Evolutionary conservation across 2,113 vertebrate genomes (phyloP), one percentile per base, ranked within the genome.

Genomic region (Orthonyx spaldingii): DNA sequence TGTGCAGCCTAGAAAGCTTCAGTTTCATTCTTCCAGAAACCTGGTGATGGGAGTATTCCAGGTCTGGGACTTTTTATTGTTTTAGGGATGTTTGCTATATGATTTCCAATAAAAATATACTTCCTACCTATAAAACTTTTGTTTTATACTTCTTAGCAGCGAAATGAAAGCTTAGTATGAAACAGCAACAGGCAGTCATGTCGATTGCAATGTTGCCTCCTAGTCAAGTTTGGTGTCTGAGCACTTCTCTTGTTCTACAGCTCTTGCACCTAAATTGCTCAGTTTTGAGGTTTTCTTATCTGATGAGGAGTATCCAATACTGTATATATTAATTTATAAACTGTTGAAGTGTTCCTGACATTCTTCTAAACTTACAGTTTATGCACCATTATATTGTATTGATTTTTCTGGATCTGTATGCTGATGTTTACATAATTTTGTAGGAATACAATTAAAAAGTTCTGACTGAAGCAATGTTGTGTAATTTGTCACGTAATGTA

Each of bases 401-500:
- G 95, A 92, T 78, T 82, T 94, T 76, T 94, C 64, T 61, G 92
- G 91, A 83, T 84, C 93, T 88, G 87, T 95, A 75, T 97, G 92
- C 94, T 97, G 71, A 93, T 94, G 87, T 96, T 97, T 97, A 96
- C 89, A 95, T 94, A 91, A 95, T 96, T 96, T 96, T 96, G 71
- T 96, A 96, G 96, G 94, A 97, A 96, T 93, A 97, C 5, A 47
- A 95, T 97, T 96, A 97, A 97, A 93, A 90, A 96, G 78, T 68
- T 89, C 69, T 79, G 60, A 95, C 64, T 63, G 91, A 95, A 69
- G 70, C 35, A 37, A 57, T 24, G n/a, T 52, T 64, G 74, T 88
- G 56, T 61, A 52, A 39, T 84, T 95, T 93, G 18, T 70, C 64
- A 66, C 1, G 0, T 69, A 14, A 57, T 50, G 2, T 23, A 11